Evolutionary conservation across 2,113 vertebrate genomes (phyloP).

Genomic region (Parotia lawesii): DNA sequence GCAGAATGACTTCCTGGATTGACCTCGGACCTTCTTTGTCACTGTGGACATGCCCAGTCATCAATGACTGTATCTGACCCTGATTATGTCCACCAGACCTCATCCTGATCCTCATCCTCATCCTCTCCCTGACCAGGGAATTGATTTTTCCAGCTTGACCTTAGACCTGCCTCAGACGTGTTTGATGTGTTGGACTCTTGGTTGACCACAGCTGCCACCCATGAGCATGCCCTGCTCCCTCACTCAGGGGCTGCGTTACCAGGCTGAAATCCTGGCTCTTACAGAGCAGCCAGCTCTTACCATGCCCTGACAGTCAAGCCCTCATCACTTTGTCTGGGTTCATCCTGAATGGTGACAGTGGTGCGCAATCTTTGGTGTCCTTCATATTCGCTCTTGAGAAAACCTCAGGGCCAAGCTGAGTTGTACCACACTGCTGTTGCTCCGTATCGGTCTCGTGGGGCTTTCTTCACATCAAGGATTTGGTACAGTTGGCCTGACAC

Average conservation of each 20-base stretch:
- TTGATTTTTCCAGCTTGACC: neutral
- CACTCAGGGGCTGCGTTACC: neutral
- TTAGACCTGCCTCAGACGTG: neutral
- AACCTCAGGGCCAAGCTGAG: neutral
- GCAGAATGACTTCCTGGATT: neutral
- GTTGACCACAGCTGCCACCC: neutral
- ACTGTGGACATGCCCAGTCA: neutral
- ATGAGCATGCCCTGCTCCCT: neutral
- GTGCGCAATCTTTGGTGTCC: rapidly evolving
- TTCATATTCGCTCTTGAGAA: neutral
- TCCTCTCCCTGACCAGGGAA: neutral
- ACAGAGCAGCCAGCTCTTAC: neutral
- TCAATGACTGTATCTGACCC: neutral
- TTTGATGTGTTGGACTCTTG: neutral
- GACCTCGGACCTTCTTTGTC: neutral
- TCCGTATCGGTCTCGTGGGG: neutral
- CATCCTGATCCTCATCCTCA: neutral
- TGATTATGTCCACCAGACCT: neutral
- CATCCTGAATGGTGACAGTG: neutral
- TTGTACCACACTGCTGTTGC: neutral
- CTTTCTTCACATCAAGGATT: neutral
- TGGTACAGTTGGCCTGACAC: neutral
- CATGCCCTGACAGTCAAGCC: neutral
- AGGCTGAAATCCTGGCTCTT: neutral
- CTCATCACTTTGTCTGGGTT: neutral